phyloP scores from a whole-genome alignment of 30 jellyfish, hydroid and myxozoan genomes.

The Haliclystus octoradiatus region DNA sequence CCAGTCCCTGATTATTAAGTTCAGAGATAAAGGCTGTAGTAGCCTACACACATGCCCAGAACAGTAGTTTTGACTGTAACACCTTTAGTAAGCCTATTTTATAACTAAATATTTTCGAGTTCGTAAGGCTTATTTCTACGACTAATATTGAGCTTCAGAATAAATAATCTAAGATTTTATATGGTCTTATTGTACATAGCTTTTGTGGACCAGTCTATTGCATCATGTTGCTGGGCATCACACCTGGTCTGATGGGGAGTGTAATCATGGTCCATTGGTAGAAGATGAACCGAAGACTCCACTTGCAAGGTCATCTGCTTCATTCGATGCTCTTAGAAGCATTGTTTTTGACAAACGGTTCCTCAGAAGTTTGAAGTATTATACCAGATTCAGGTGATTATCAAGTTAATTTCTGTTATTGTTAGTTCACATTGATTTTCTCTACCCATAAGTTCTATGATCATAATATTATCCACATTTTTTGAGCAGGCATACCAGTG shows the following conservation, averaged over 20 bases:
- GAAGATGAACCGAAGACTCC: conserved; percentile 9
- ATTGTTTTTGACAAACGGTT: conserved; percentile 10
- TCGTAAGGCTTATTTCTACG: no score
- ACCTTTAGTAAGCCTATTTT: no score
- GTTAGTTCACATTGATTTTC: neutral
- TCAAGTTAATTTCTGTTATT: neutral
- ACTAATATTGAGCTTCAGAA: no score
- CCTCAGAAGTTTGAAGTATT: conserved; percentile 1
- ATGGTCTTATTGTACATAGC: no score
- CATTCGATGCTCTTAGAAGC: conserved; percentile 18
- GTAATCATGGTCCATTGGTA: conserved; percentile 19
- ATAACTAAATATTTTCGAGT: no score
- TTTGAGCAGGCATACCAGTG: conserved; percentile 20
- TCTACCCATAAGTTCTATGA: neutral
- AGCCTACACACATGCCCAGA: no score
- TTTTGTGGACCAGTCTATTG: conserved; percentile 10
- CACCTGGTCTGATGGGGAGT: conserved; percentile 11
- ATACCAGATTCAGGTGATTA: conserved; percentile 26
- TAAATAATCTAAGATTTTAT: no score
- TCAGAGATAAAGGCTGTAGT: no score
- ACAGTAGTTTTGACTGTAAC: no score
- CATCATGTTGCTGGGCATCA: conserved; percentile 19
- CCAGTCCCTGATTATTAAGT: no score
- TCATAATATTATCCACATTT: neutral
- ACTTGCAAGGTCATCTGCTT: neutral